Evolutionary conservation across 2,888 invertebrate species (phyloP).

Genomic region (Amblyjoppa proteus): DNA sequence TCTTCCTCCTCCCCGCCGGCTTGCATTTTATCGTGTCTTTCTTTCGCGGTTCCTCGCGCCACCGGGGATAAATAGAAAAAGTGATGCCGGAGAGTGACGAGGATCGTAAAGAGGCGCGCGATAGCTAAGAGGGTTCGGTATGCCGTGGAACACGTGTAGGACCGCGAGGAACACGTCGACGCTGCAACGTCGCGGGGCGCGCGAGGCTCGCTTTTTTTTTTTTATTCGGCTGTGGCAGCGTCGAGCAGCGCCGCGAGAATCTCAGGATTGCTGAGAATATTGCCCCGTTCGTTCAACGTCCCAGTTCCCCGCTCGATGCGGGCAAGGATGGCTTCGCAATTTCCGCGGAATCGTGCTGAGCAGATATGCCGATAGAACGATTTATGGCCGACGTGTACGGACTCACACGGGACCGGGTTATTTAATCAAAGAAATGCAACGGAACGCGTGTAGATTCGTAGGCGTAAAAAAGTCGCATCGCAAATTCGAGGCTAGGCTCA

Average conservation of each 20-base stretch:
- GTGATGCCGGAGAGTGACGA: constrained; percentile 25
- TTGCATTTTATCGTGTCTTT: constrained; percentile 40
- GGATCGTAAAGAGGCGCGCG: constrained; percentile 22
- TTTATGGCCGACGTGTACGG: constrained; percentile 39
- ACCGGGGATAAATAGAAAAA: constrained; percentile 66
- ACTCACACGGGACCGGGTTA: constrained; percentile 3
- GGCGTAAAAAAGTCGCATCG: constrained; percentile 11
- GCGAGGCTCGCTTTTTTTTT: constrained; percentile 36
- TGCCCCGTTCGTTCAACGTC: constrained; percentile 37
- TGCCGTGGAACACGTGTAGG: constrained; percentile 61
- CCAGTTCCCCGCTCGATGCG: background rate
- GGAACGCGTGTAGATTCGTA: background rate
- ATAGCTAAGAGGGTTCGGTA: constrained; percentile 46
- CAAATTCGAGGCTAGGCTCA: background rate
- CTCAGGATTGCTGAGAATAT: constrained; percentile 56
- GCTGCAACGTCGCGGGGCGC: constrained; percentile 33
- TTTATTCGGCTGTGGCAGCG: constrained; percentile 8
- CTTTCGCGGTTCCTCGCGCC: constrained; percentile 56
- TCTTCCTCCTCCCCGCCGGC: constrained; percentile 52
- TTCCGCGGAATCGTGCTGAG: constrained; percentile 42
- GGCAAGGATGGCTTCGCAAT: background rate
- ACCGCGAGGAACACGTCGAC: constrained; percentile 56
- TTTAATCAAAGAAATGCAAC: constrained; percentile 5
- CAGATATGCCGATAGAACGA: constrained; percentile 44
- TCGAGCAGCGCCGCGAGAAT: constrained; percentile 45